These are phyloP conservation scores for Phengaris arion DNA, from an alignment of 2,888 invertebrate species.

Conservation along the genomic window DNA sequence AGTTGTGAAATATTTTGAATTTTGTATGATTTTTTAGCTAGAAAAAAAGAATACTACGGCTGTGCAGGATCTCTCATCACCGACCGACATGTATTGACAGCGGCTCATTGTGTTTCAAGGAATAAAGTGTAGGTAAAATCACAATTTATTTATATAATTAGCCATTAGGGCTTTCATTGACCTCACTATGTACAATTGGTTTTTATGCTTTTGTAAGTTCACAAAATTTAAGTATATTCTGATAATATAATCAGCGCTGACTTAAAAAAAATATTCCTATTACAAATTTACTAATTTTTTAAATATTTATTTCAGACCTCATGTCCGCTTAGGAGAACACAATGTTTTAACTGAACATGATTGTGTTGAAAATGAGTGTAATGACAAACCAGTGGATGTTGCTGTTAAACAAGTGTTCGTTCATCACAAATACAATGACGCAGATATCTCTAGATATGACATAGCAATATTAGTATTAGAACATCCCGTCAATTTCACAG, in stretches of 20 bases:
- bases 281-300: not conserved
- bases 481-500: slow-evolving; percentile 68
- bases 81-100: slow-evolving; percentile 76
- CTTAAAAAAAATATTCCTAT: no score
- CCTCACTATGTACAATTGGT: not conserved
- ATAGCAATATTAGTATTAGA: slow-evolving; percentile 77
- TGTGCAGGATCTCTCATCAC: slow-evolving; percentile 78
- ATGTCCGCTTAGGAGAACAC: slow-evolving; percentile 83
- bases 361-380: slow-evolving; percentile 53
- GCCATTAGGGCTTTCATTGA: not conserved
- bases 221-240: no score
- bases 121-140: slow-evolving; percentile 40
- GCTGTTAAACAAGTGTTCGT: slow-evolving; percentile 57
- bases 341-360: slow-evolving; percentile 51
- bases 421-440: slow-evolving; percentile 70
- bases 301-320: slow-evolving; percentile 58
- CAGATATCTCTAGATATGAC: slow-evolving; percentile 57
- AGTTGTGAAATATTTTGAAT: not conserved
- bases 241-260: no score
- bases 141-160: not conserved
- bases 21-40: slow-evolving; percentile 41
- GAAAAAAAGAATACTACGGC: slow-evolving; percentile 45
- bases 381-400: slow-evolving; percentile 44
- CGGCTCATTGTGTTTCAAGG: slow-evolving; percentile 77
- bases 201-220: no score